Base-by-base conservation (phyloP, 2,113 vertebrate genomes). In the Sinocyclocheilus anshuiensis region DNA sequence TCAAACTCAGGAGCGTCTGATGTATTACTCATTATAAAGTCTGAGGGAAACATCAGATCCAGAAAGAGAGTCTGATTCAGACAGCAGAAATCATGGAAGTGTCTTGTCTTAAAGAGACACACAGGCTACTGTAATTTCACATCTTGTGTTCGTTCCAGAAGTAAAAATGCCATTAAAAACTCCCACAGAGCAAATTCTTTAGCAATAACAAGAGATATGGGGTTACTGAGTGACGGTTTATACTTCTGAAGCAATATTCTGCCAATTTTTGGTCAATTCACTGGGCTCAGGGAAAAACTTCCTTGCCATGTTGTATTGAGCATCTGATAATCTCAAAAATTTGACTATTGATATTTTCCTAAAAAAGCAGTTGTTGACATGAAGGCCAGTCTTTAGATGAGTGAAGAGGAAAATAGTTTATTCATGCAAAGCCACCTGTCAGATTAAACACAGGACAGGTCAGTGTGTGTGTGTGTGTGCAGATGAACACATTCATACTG, bases 341-440 rank as follows among this genome's bases (percentile, higher is more conserved):
- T 2, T 22, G 4, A 42, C 72, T 20, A 48, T 3, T 24, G 42
- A 75, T 12, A n/a, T 75, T 75, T 24, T 16, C 72, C 72, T 48
- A 75, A 48, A 13, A 42, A 48, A 15, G 22, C 39, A 48, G 39
- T 24, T 75, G 39, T 48, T 75, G 39, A 75, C 42, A 48, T 15
- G 13, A 50, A 76, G 74, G 74, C 74, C 74, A 26, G 42, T n/a
- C 22, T 24, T 4, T n/a, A 76, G 2, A 76, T n/a, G 42, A 16
- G 42, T 9, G 6, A 15, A 24, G n/a, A 16, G 74, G 42, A 76
- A 77, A 33, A n/a, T 45, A n/a, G 57, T 72, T 76, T 67, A 81
- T 59, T 87, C 57, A 81, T 81, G 83, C 42, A 33, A 26, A 33
- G 61, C 86, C 86, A 87, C 81, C 86, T 84, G 86, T 61, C 69